phyloP scores from a whole-genome alignment of 2,888 invertebrate species.

The Proisotoma minuta region DNA sequence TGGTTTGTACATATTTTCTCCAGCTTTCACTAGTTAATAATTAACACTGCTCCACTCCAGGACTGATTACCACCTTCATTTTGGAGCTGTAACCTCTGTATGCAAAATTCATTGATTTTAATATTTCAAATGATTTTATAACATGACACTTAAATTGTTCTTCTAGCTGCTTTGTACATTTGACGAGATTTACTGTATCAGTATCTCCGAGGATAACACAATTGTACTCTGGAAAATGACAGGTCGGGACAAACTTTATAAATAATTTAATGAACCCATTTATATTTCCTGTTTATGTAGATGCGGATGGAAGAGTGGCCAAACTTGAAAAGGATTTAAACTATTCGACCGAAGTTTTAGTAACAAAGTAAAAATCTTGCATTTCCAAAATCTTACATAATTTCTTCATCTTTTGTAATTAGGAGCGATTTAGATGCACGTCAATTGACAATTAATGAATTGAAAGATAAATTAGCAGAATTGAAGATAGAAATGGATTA shows the following conservation, averaged over 20 bases:
- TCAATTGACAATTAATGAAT: conserved; percentile 62
- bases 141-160: not conserved
- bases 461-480: conserved; percentile 72
- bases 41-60: not conserved
- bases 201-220: conserved; percentile 70
- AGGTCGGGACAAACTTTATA: no score
- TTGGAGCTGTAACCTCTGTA: not conserved
- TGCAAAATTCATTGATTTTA: no score
- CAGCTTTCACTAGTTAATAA: no score
- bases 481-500: conserved; percentile 82
- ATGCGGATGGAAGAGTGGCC: conserved; percentile 66
- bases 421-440: conserved; percentile 68
- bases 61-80: conserved; percentile 2
- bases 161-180: conserved; percentile 28
- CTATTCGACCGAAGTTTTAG: conserved; percentile 75
- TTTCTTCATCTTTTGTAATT: not conserved
- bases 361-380: conserved; percentile 57
- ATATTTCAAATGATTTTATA: not conserved
- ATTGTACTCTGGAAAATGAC: conserved; percentile 79
- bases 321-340: conserved; percentile 68
- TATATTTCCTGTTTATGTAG: no score
- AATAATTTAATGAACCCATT: no score
- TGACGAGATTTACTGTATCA: conserved; percentile 54
- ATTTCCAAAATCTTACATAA: conserved; percentile 46
- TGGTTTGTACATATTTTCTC: no score